Conservation (phyloP, 2,113 vertebrate species). For the Nothobranchius furzeri region DNA sequence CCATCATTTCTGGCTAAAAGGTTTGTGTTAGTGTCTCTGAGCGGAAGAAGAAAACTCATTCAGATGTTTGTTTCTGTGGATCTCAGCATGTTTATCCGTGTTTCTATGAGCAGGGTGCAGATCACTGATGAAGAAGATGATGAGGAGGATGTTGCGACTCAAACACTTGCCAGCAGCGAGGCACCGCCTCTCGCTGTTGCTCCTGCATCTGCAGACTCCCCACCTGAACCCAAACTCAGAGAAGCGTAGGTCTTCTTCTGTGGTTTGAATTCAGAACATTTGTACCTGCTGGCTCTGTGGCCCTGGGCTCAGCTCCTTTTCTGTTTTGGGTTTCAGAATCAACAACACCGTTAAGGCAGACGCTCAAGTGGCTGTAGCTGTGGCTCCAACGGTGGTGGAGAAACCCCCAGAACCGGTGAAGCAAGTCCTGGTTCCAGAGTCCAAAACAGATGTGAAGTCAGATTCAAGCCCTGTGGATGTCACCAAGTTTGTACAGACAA, state of each 20-base stretch:
- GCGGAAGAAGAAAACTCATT: background rate
- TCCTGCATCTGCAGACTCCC: slow-evolving; percentile 30
- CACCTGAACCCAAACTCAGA: slow-evolving; percentile 15
- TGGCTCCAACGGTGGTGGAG: slow-evolving; percentile 23
- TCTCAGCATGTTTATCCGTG: background rate
- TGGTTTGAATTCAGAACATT: background rate
- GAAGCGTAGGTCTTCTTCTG: slow-evolving; percentile 24
- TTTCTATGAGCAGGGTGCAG: slow-evolving; percentile 68
- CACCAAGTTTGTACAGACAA: slow-evolving; percentile 9
- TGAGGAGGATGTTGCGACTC: slow-evolving; percentile 39
- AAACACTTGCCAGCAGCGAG: slow-evolving; percentile 18
- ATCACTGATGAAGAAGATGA: slow-evolving; percentile 74
- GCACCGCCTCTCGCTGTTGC: slow-evolving; percentile 15
- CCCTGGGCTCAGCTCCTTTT: background rate
- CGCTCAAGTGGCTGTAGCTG: slow-evolving; percentile 18
- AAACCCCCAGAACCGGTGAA: slow-evolving; percentile 12
- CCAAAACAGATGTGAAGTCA: slow-evolving; percentile 18
- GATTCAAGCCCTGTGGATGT: slow-evolving; percentile 43
- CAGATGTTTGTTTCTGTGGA: background rate
- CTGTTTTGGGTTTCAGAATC: slow-evolving; percentile 44
- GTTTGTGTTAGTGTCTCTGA: slow-evolving; percentile 20
- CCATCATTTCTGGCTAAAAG: slow-evolving; percentile 77
- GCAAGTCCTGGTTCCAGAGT: slow-evolving; percentile 3
- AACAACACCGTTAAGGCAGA: slow-evolving; percentile 13
- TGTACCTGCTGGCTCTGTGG: background rate